Evolutionary conservation across 2,797 vertebrate genomes (phyloP), one percentile per base, ranked within the genome.

Genomic region (Coreius guichenoti): DNA sequence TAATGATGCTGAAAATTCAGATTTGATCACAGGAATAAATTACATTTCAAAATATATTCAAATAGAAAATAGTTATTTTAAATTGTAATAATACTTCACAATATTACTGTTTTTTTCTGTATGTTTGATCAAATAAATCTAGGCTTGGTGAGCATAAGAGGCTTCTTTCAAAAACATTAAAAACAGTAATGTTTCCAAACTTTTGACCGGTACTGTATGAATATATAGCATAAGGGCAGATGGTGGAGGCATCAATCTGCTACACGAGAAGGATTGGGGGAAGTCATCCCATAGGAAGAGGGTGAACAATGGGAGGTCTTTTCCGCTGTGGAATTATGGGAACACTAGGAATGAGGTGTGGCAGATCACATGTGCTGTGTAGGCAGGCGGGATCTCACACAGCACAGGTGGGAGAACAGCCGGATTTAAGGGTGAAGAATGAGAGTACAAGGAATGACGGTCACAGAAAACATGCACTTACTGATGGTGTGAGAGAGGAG

Each of bases 311-410:
- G 19, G 39, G 39, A 82, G 69, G 7, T 49, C 7, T 74, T 33
- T 82, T 74, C 39, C 21, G 1, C 39, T 73, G 26, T 73, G 69
- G 81, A 82, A 47, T 73, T 73, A 45, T 61, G 54, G 69, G 68
- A 82, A 73, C 39, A 72, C 11, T 21, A 58, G 67, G 67, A 72
- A 72, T 82, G 80, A 56, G 80, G 80, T 58, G 68, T n/a, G 26
- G 17, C 36, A 5, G 13, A 19, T 39, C 49, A 70, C 33, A 43
- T 72, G 49, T 81, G 80, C 68, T 56, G 33, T 58, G 80, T 80
- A 23, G 68, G 67, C 80, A 23, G 68, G 12, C 39, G 26, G 21
- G 49, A 33, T 58, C 51, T 80, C 26, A 72, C n/a, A 72, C 26
- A 56, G 39, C 26, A 82, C 39, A 82, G 69, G 56, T 74, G 51